Conservation (phyloP, 2,888 invertebrate genomes). For the Micoletzkya japonica region DNA sequence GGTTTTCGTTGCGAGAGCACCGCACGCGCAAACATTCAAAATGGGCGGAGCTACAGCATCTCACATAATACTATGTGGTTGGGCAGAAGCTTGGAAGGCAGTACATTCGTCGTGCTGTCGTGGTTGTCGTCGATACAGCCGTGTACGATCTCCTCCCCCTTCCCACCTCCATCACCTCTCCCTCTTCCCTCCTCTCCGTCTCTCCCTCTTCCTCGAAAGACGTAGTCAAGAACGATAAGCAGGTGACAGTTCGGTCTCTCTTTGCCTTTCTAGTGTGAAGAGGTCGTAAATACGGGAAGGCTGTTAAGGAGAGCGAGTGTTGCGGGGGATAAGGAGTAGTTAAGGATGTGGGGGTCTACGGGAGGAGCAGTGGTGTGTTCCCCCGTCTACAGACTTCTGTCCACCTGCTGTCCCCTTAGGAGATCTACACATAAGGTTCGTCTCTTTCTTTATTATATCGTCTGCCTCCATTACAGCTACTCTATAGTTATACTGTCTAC, state of each 20-base stretch:
- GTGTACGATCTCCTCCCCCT: neutral
- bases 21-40: conserved; percentile 1
- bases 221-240: conserved; percentile 24
- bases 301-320: neutral
- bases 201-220: neutral
- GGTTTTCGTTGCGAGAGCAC: conserved; percentile 12
- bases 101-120: neutral
- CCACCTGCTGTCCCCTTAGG: conserved; percentile 46
- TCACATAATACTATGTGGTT: conserved; percentile 14
- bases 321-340: neutral
- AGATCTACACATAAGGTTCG: conserved; percentile 11
- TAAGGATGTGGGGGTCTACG: conserved; percentile 49
- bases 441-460: neutral
- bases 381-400: conserved; percentile 44
- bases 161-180: neutral
- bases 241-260: neutral
- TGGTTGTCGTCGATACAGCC: neutral
- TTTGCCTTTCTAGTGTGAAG: neutral
- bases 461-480: no score
- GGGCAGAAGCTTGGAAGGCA: conserved; percentile 3
- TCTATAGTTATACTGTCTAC: no score
- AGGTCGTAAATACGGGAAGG: neutral
- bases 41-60: conserved; percentile 27
- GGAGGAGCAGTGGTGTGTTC: conserved; percentile 47
- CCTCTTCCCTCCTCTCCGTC: neutral